Conservation (phyloP, 2,797 vertebrate species). For the Philypnodon macrostomus region DNA sequence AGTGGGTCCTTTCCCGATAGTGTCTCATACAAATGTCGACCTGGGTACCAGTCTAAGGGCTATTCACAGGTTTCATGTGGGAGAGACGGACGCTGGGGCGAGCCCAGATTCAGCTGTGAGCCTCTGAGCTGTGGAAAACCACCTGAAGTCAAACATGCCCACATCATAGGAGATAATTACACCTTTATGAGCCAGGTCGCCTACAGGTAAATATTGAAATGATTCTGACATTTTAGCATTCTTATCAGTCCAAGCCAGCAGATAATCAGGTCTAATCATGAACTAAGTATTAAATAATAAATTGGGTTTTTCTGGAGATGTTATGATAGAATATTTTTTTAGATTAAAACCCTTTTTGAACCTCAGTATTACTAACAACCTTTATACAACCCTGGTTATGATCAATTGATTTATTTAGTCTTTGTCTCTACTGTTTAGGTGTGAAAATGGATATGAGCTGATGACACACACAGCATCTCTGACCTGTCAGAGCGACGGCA, state of each 20-base stretch:
- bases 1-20: constrained; percentile 75
- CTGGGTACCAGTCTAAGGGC: constrained; percentile 82
- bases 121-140: constrained; percentile 87
- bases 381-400: too few species aligned
- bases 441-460: constrained; percentile 84
- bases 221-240: not conserved
- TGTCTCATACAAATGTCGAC: constrained; percentile 84
- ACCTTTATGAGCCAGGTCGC: constrained; percentile 84
- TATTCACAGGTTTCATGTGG: constrained; percentile 82
- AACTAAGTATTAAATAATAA: too few species aligned
- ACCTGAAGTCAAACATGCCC: constrained; percentile 79
- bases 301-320: too few species aligned
- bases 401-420: not conserved
- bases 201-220: constrained; percentile 83
- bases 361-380: too few species aligned
- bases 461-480: constrained; percentile 70
- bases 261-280: too few species aligned
- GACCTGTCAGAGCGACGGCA: constrained; percentile 85
- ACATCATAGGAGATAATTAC: constrained; percentile 72
- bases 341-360: too few species aligned
- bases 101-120: constrained; percentile 84
- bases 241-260: too few species aligned
- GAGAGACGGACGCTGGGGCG: constrained; percentile 83
- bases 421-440: constrained; percentile 69
- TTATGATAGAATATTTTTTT: too few species aligned